These are phyloP conservation scores for Chrysomela aeneicollis DNA, from an alignment of 2,888 invertebrate genomes.

Conservation along the genomic window DNA sequence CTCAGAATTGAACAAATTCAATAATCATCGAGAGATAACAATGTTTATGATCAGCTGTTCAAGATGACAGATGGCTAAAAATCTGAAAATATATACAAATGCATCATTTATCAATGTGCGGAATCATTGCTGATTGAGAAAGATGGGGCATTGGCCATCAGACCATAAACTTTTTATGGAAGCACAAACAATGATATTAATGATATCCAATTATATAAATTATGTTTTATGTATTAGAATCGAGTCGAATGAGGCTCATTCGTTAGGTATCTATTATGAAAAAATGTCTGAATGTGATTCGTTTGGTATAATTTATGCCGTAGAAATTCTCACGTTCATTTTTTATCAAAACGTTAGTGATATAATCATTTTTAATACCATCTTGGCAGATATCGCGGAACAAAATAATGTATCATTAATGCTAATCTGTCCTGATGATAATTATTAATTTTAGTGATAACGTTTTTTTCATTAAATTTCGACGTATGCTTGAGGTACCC, in stretches of 20 bases:
- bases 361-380: constrained; percentile 42
- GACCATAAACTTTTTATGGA: too few species aligned
- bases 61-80: too few species aligned
- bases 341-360: constrained; percentile 40
- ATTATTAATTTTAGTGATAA: constrained; percentile 11
- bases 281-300: constrained; percentile 25
- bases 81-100: too few species aligned
- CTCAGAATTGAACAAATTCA: too few species aligned
- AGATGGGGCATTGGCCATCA: too few species aligned
- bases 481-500: too few species aligned
- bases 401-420: constrained; percentile 23
- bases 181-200: too few species aligned
- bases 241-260: constrained; percentile 9
- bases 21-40: too few species aligned
- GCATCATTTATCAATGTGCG: too few species aligned
- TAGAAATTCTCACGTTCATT: constrained; percentile 46
- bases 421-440: constrained; percentile 9
- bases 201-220: constrained; percentile 11
- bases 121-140: too few species aligned
- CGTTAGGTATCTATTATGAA: constrained; percentile 4
- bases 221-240: constrained; percentile 10
- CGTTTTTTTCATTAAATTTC: too few species aligned
- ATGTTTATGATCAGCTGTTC: too few species aligned
- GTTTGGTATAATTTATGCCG: constrained; percentile 29
- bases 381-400: constrained; percentile 28